Percentiles rank a stretch among this genome's conserved stretches.
Evolutionary conservation across 2,888 invertebrate genomes (phyloP).

Genomic region (Drosophila aldrichi): DNA sequence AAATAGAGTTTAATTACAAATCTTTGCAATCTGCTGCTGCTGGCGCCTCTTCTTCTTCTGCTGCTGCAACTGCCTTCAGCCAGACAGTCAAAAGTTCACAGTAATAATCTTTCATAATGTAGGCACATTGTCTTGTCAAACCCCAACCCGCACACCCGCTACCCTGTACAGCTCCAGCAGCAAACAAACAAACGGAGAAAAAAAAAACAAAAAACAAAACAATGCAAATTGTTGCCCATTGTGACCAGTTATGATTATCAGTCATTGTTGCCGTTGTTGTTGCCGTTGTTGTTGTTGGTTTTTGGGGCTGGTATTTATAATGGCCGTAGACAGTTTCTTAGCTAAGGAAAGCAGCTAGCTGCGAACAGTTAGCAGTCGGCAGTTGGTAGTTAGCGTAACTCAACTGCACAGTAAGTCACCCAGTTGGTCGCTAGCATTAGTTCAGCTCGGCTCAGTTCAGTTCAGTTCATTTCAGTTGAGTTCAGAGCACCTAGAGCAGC

Average conservation of each 20-base stretch:
- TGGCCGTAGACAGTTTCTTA: conserved; percentile 43
- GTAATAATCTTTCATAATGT: conserved; percentile 72
- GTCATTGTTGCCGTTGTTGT: conserved; percentile 55
- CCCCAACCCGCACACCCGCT: conserved; percentile 4
- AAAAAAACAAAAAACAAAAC: conserved; percentile 25
- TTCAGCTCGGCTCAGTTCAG: conserved; percentile 27
- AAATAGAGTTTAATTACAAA: not conserved
- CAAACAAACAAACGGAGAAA: not conserved
- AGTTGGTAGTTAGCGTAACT: conserved; percentile 14
- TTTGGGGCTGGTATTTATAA: conserved; percentile 39
- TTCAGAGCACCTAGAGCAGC: conserved; percentile 66
- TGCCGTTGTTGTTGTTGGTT: conserved; percentile 38
- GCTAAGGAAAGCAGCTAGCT: conserved; percentile 28
- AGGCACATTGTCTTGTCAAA: conserved; percentile 42
- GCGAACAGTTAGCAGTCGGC: conserved; percentile 12
- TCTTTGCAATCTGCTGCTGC: conserved; percentile 1
- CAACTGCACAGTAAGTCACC: conserved; percentile 56
- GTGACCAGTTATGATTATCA: conserved; percentile 75
- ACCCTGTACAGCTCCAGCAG: not conserved
- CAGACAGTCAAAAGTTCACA: conserved; percentile 56
- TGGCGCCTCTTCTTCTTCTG: not conserved
- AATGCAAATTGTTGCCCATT: conserved; percentile 72
- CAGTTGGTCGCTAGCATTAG: conserved; percentile 37
- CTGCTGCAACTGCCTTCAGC: conserved; percentile 8
- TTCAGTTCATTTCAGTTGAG: conserved; percentile 59